Conservation (phyloP, 2,797 vertebrate genomes). For the Acestrorhynchus altus region DNA sequence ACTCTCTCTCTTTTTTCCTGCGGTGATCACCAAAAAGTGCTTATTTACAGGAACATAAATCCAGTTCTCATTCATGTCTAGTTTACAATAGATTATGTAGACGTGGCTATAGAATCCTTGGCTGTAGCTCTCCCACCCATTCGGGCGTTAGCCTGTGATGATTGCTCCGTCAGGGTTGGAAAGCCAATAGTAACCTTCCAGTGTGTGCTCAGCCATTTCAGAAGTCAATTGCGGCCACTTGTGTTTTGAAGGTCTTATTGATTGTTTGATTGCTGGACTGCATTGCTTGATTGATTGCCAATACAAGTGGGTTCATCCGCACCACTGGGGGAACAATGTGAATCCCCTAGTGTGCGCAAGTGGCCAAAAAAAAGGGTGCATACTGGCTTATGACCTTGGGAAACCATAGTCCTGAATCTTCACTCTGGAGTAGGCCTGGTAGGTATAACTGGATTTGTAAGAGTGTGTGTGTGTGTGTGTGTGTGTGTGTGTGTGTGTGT, state of each 20-base stretch:
- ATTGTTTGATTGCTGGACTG: slow-evolving; percentile 37
- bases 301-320: slow-evolving; percentile 5
- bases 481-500: background rate
- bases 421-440: slow-evolving; percentile 9
- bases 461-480: too few species aligned
- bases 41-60: background rate
- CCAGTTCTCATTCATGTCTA: background rate
- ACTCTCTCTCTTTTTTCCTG: background rate
- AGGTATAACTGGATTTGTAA: slow-evolving; percentile 27
- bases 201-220: slow-evolving; percentile 32
- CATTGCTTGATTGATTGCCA: slow-evolving; percentile 32
- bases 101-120: background rate
- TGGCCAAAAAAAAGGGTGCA: slow-evolving; percentile 3
- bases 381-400: slow-evolving; percentile 6
- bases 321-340: slow-evolving; percentile 12
- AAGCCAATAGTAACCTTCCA: slow-evolving; percentile 8
- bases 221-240: slow-evolving; percentile 34
- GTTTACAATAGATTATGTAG: background rate
- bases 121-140: background rate
- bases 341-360: slow-evolving; percentile 8
- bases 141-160: background rate
- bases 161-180: slow-evolving; percentile 16
- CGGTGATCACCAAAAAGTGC: background rate
- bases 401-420: slow-evolving; percentile 9
- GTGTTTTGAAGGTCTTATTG: slow-evolving; percentile 49